Percentiles rank a stretch among this genome's conserved stretches.
Evolutionary conservation across 2,797 vertebrate species (phyloP).

Genomic region (Sebastiscus albofasciatus): DNA sequence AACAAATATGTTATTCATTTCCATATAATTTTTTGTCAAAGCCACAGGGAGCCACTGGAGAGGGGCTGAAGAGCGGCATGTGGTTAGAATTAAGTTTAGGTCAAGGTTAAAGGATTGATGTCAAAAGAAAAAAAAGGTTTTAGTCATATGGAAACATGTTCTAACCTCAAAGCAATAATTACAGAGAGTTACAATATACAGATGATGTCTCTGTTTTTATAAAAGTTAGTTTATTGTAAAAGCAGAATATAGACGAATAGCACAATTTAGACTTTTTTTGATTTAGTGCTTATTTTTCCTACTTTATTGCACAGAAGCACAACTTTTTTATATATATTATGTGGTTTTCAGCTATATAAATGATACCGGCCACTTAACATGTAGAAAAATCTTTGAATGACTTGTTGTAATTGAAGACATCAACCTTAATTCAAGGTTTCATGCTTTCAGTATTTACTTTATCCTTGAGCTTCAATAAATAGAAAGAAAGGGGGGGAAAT

Average conservation of each 20-base stretch:
- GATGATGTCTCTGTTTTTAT: not conserved
- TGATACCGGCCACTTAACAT: not conserved
- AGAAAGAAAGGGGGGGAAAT: not conserved
- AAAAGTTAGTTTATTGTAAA: not conserved
- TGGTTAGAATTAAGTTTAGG: not conserved
- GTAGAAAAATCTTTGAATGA: not conserved
- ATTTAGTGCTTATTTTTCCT: not conserved
- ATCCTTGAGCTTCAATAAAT: not conserved
- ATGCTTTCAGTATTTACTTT: not conserved
- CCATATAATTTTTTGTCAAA: no score
- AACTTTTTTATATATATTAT: not conserved
- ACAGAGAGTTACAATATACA: not conserved
- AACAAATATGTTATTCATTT: no score
- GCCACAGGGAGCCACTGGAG: no score
- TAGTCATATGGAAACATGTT: not conserved
- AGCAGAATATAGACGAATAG: not conserved
- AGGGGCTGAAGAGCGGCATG: not conserved
- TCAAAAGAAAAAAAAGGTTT: not conserved
- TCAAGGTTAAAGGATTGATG: not conserved
- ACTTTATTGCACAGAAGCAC: not conserved
- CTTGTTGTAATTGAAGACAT: not conserved
- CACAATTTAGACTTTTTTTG: not conserved
- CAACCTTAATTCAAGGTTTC: not conserved
- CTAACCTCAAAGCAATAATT: not conserved
- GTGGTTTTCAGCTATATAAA: not conserved